Evolutionary conservation across 1,140 invertebrate species (phyloP).

Genomic region (Zophobas atratus): DNA sequence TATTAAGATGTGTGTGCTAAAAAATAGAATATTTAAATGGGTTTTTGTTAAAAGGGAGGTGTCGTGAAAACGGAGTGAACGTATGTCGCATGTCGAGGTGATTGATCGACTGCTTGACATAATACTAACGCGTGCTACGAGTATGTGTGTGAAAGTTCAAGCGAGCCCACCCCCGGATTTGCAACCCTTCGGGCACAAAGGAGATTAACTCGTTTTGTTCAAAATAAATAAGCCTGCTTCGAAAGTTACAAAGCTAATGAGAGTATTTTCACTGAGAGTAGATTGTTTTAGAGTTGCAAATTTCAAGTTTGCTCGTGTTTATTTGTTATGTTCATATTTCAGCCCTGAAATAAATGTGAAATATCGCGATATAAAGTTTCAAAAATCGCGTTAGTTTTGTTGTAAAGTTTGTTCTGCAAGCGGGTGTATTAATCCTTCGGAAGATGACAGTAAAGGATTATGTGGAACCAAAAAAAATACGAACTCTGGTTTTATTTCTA

Average conservation of each 20-base stretch:
- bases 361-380: no score
- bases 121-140: constrained; percentile 41
- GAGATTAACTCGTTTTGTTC: constrained; percentile 47
- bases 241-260: constrained; percentile 29
- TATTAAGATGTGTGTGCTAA: background rate
- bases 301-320: no score
- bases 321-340: no score
- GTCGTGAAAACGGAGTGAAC: constrained; percentile 30
- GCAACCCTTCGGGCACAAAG: constrained; percentile 42
- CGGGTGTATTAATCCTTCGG: no score
- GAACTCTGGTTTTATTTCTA: no score
- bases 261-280: background rate
- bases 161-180: constrained; percentile 37
- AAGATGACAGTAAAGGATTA: no score
- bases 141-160: constrained; percentile 43
- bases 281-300: background rate
- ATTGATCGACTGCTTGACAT: constrained; percentile 50
- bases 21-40: constrained; percentile 29
- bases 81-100: constrained; percentile 45
- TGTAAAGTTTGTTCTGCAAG: no score
- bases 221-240: constrained; percentile 34
- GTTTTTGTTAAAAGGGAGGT: constrained; percentile 19
- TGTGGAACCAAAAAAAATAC: no score
- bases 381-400: no score
- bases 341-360: no score